A percentile compares a stretch with the other conserved stretches of the same genome.
These are phyloP conservation scores for Salticus scenicus DNA, from an alignment of 2,888 invertebrate genomes.

Conservation along the genomic window DNA sequence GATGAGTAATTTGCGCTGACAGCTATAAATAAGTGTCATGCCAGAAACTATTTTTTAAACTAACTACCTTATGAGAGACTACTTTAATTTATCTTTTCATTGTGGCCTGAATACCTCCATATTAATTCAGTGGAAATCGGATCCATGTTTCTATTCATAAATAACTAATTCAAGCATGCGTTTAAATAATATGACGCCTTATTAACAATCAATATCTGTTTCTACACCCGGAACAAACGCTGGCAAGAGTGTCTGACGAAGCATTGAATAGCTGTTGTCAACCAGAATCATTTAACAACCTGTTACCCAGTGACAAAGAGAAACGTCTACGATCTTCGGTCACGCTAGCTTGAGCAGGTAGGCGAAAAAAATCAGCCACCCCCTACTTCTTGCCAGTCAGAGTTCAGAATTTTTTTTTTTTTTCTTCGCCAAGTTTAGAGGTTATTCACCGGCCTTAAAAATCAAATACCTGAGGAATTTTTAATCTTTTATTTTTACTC, in stretches of 20 bases:
- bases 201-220: too few species aligned
- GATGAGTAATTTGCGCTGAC: too few species aligned
- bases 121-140: too few species aligned
- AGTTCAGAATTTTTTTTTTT: neutral
- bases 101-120: too few species aligned
- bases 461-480: neutral
- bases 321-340: slow-evolving; percentile 26
- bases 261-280: neutral
- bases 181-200: too few species aligned
- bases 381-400: slow-evolving; percentile 5
- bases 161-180: too few species aligned
- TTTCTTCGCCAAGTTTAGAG: neutral
- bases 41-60: too few species aligned
- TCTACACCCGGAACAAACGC: slow-evolving; percentile 1
- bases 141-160: too few species aligned
- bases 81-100: too few species aligned
- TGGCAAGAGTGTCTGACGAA: neutral
- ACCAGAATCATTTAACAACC: slow-evolving; percentile 26
- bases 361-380: slow-evolving; percentile 7
- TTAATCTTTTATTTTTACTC: neutral
- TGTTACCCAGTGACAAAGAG: slow-evolving; percentile 16
- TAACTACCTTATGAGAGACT: too few species aligned
- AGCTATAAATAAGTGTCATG: too few species aligned
- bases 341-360: slow-evolving; percentile 43
- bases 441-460: slow-evolving; percentile 12